Base-by-base conservation (phyloP, 2,888 invertebrate genomes). In the Choristoneura rosaceana region DNA sequence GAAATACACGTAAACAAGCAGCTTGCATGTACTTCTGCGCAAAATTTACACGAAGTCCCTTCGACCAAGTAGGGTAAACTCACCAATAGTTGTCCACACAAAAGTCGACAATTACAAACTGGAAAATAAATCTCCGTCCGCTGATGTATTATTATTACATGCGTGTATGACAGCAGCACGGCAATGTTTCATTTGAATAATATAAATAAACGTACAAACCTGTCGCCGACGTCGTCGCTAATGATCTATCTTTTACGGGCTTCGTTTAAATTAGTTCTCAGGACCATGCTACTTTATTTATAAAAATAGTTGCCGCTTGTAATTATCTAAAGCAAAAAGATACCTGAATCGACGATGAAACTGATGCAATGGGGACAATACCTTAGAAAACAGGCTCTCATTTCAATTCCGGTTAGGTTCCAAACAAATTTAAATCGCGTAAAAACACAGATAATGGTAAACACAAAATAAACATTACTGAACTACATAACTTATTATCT, bases 181-280 rank as follows among this genome's bases (percentile, higher is more conserved):
- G 73, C 73, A 64, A 73, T 74, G 74, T 74, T 74, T 67, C 67
- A 74, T 73, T 73, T 73, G 65, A 73, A 69, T 73, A 69, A 47
- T 73, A 73, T 73, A 73, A 73, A 73, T 73, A 73, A 68, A 69
- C 67, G 71, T 34, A 64, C 69, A 43, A 50, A 59, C 63, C 61
- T 73, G 73, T 73, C 73, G 69, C 68, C 69, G 68, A 69, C 73
- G 68, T 73, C 73, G 59, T 69, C 59, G 59, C 64, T 73, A 64
- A 73, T 73, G 73, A 73, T 73, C 73, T 69, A 73, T 73, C 73
- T 59, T 59, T 68, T 60, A 64, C n/a, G 15, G 17, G 17, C 55
- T 55, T 41, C n/a, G 55, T 43, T 66, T 41, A 17, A 41, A 55
- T 66, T 7, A 41, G 41, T 66, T 66, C 38, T 38, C 15, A 34